Base-by-base conservation (phyloP, 1,140 invertebrate genomes). In the Lucilia cuprina region DNA sequence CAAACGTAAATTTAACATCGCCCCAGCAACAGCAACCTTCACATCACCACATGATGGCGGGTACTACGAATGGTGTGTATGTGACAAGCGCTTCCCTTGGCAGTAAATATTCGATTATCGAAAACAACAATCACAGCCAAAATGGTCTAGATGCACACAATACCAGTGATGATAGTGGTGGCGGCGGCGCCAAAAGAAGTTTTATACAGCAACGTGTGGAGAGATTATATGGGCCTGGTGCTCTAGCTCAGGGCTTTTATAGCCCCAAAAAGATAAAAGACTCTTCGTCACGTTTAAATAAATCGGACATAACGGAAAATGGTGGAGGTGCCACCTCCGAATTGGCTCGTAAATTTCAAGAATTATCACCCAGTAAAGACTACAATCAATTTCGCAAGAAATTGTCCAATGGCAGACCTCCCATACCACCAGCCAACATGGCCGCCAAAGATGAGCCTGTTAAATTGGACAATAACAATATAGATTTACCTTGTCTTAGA, bases 121-220 rank as follows among this genome's bases (percentile, higher is more conserved):
- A 60, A 82, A 85, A 83, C 65, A 13, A 83, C 12, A 78, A 41
- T 74, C 83, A 83, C 55, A 35, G 49, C 17, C 82, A 82, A 49
- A 60, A 82, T 82, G 82, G 60, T 65, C 17, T n/a, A 35, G 14
- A 34, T 25, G 55, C 19, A 14, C 50, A 65, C 30, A 82, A 60
- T 19, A 25, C 55, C 9, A 82, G 50, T 70, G 55, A 82, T 41
- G 49, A 60, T 19, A 50, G 77, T 49, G 77, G 75, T n/a, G 70
- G 70, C 21, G 21, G 74, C 25, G 34, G 25, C 2, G 41, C n/a
- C 34, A 49, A 19, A 19, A 41, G 84, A 50, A 97, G 96, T 49
- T 96, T 97, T 85, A 96, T 98, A 47, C 95, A 97, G 89, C 96
- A 97, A 88, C 93, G 96, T 55, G 96, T 98, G 1, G 96, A 98